Percentiles rank a stretch among this genome's conserved stretches.
phyloP scores from a whole-genome alignment of 2,113 vertebrate genomes.

The Hyla sarda region DNA sequence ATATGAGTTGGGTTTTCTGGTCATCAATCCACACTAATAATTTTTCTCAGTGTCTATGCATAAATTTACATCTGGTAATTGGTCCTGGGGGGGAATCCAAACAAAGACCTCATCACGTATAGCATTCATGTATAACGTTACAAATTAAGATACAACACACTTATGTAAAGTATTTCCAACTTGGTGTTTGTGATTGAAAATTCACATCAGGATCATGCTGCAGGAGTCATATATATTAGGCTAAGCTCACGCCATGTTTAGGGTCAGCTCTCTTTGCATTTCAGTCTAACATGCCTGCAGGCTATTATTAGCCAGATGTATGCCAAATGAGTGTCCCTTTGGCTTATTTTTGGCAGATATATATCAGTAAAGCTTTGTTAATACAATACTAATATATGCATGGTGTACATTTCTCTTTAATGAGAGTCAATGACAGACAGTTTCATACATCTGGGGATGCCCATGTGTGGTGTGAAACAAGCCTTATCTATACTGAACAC shows the following conservation, averaged over 20 bases:
- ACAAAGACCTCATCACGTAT: constrained; percentile 28
- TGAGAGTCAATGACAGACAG: too few relatives aligned
- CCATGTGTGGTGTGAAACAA: too few relatives aligned
- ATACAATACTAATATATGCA: too few relatives aligned
- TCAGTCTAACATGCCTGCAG: background rate
- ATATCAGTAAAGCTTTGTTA: background rate
- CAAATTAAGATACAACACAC: constrained; percentile 22
- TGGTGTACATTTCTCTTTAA: too few relatives aligned
- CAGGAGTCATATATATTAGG: background rate
- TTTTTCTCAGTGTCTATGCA: constrained; percentile 45
- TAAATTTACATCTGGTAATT: constrained; percentile 52
- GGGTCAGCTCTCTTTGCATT: background rate
- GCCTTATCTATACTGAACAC: too few relatives aligned
- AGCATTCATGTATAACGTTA: constrained; percentile 32
- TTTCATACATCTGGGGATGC: too few relatives aligned
- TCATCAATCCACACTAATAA: constrained; percentile 43
- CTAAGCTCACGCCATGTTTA: background rate
- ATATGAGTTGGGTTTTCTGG: constrained; percentile 48
- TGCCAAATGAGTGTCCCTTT: background rate
- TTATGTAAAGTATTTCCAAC: constrained; percentile 8
- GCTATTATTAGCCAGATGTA: background rate
- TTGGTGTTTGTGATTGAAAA: background rate
- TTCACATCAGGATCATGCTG: background rate
- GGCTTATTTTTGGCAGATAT: background rate
- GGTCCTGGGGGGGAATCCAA: constrained; percentile 34